A percentile compares a stretch with the other conserved stretches of the same genome.
Evolutionary conservation across 2,888 invertebrate species (phyloP).

Genomic region (Mycalesis mineus): DNA sequence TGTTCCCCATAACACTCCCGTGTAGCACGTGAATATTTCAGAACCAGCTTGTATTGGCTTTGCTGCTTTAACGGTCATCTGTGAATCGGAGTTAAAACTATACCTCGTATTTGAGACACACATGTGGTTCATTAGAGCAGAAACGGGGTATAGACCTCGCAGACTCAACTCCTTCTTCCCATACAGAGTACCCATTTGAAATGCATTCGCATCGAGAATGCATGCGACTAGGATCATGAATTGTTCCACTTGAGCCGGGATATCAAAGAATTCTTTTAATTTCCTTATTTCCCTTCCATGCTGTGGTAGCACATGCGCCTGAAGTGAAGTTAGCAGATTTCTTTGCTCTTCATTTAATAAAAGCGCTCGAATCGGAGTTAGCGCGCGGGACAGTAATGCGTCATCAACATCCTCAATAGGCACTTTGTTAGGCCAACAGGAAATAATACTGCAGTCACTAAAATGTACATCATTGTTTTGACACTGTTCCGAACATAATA

Average conservation of each 20-base stretch:
- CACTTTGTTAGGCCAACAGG: constrained; percentile 75
- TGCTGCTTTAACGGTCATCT: constrained; percentile 80
- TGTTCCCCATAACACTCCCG: constrained; percentile 83
- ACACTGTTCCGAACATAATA: constrained; percentile 83
- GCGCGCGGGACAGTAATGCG: constrained; percentile 51
- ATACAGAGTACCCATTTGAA: constrained; percentile 75
- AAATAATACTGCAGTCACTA: constrained; percentile 81
- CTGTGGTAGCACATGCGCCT: constrained; percentile 72
- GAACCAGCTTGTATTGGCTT: constrained; percentile 77
- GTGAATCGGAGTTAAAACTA: constrained; percentile 75
- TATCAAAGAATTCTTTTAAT: constrained; percentile 68
- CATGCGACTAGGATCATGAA: constrained; percentile 79
- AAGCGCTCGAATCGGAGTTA: constrained; percentile 62
- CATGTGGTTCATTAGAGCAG: constrained; percentile 83
- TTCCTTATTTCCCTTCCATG: constrained; percentile 79
- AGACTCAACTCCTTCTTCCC: constrained; percentile 71
- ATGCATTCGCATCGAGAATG: constrained; percentile 83
- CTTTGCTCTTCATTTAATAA: constrained; percentile 66
- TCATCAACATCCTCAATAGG: constrained; percentile 59
- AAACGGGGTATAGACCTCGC: constrained; percentile 82
- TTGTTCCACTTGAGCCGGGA: constrained; percentile 75
- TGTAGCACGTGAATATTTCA: constrained; percentile 83
- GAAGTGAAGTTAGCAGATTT: constrained; percentile 70
- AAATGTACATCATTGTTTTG: constrained; percentile 77
- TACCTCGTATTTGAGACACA: constrained; percentile 83